Base-by-base conservation (phyloP, 2,888 invertebrate genomes). In the Dusona sp. region DNA sequence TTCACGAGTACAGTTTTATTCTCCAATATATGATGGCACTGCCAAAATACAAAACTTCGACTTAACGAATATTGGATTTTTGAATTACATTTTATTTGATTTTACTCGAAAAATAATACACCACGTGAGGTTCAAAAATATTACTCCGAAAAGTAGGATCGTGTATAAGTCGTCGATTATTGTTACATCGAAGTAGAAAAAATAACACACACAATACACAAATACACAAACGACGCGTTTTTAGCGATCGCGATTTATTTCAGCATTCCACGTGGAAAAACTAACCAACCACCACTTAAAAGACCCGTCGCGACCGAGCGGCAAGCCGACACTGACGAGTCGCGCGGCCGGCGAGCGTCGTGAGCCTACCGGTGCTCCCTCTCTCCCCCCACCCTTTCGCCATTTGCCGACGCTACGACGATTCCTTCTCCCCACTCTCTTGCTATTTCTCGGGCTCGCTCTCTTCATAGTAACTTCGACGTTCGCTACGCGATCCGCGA, bases 261-360 rank as follows among this genome's bases (percentile, higher is more conserved):
- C 29, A 16, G 86, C 84, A 51, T 70, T 88, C 89, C 92, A 91
- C 92, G 91, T 90, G 92, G 89, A 91, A 91, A 80, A 61, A 83
- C 86, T 86, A 80, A 84, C 87, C 85, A 88, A 72, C 88, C 83
- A 74, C 73, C 77, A 33, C 19, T n/a, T 54, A 83, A 87, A 78
- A 83, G 88, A 90, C 88, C 91, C 92, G 90, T 88, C 90, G 88
- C 90, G 90, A 88, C 87, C 88, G 90, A 93, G 90, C 92, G 93
- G 91, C 91, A 92, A 91, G 90, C 92, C 93, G 92, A 92, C 90
- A 93, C 93, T 93, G 89, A 90, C 90, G 92, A 91, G 92, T 68
- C 90, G 90, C 89, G 90, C 92, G 89, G 89, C 89, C 80, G 87
- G 74, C 87, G 88, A 87, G 88, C 87, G 84, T 90, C 89, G 84